phyloP scores from a whole-genome alignment of 2,113 vertebrate species.

The Sinosuthora webbiana region DNA sequence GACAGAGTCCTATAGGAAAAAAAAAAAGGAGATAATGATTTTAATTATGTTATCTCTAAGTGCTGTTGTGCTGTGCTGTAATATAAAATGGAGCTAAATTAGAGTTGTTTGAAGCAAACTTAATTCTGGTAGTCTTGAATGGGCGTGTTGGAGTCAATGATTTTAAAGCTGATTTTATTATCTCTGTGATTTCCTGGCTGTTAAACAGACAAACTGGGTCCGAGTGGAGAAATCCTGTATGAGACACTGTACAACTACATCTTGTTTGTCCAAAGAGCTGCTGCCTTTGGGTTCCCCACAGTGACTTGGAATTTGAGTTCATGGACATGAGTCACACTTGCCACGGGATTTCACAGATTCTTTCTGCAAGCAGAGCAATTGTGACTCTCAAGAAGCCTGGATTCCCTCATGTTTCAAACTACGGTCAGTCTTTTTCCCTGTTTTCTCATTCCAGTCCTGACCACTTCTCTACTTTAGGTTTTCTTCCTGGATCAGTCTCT shows the following conservation, averaged over 20 bases:
- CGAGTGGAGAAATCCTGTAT: background rate
- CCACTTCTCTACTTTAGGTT: background rate
- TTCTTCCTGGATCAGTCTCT: background rate
- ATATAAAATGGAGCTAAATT: background rate
- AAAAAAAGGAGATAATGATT: background rate
- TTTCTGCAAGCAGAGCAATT: background rate
- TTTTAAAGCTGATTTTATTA: background rate
- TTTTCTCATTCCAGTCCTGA: background rate
- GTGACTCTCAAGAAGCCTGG: background rate
- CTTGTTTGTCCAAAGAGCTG: background rate
- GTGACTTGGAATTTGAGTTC: background rate
- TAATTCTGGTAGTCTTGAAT: background rate
- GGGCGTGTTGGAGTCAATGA: background rate
- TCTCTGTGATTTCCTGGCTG: background rate
- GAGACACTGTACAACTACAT: accelerated
- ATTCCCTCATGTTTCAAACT: background rate
- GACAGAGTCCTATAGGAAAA: background rate
- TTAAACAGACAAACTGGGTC: background rate
- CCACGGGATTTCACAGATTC: background rate
- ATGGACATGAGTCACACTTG: background rate
- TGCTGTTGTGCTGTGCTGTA: background rate
- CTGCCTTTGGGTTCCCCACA: background rate
- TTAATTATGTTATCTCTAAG: background rate
- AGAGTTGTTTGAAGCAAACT: background rate
- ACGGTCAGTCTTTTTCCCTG: background rate